Evolutionary conservation across 2,113 vertebrate genomes (phyloP).

Genomic region (Hipposideros armiger): DNA sequence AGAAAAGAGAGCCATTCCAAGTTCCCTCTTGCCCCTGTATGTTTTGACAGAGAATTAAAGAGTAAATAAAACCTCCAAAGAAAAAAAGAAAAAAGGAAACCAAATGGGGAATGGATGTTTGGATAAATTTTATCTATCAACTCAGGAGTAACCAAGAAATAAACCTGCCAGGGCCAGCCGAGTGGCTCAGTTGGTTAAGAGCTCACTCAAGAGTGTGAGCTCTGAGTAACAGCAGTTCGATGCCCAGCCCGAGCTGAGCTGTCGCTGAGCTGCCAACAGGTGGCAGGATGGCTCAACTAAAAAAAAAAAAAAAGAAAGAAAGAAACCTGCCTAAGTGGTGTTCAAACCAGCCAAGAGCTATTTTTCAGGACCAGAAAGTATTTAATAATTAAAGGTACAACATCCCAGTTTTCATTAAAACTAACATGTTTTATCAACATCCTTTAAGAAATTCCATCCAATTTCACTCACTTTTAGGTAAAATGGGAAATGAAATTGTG

Average conservation of each 20-base stretch:
- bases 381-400: constrained; percentile 54
- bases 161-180: background rate
- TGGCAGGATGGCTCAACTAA: too few relatives aligned
- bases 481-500: background rate
- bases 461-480: constrained; percentile 32
- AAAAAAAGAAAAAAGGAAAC: background rate
- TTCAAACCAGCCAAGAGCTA: constrained; percentile 32
- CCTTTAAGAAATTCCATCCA: background rate
- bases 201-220: too few relatives aligned
- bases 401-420: constrained; percentile 37
- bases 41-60: constrained; percentile 5
- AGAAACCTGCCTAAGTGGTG: background rate
- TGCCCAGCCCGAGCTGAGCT: too few relatives aligned
- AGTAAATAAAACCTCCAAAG: constrained; percentile 30
- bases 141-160: background rate
- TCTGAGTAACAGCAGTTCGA: too few relatives aligned
- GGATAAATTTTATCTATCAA: background rate
- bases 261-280: too few relatives aligned
- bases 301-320: background rate
- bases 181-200: too few relatives aligned
- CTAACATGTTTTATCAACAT: constrained; percentile 15
- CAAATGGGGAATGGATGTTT: background rate
- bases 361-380: constrained; percentile 23
- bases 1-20: background rate
- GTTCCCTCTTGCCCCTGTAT: background rate